A percentile compares a stretch with the other conserved stretches of the same genome.
Conservation (phyloP, 2,888 invertebrate species). For the Aspidapion aeneum region DNA sequence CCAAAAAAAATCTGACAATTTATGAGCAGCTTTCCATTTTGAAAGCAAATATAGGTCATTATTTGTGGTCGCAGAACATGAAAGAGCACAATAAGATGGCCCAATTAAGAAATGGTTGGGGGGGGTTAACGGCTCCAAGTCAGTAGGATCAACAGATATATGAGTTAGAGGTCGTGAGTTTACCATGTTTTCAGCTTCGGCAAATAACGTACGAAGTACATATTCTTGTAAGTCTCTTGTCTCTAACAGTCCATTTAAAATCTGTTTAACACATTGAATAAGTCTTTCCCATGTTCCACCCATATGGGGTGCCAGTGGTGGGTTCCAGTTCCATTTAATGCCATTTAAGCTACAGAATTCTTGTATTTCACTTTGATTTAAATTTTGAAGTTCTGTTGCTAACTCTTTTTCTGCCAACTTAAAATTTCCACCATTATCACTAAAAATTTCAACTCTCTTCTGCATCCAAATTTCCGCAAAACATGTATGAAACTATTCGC, state of each 20-base stretch:
- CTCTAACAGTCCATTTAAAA: not conserved
- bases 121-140: conserved; percentile 1
- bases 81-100: not conserved
- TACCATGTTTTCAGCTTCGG: not conserved
- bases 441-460: conserved; percentile 8
- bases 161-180: not conserved
- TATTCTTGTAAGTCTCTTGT: not conserved
- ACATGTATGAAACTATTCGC: too few species aligned
- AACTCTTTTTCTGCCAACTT: conserved; percentile 6
- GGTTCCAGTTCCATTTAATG: not conserved
- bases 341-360: not conserved
- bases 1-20: not conserved
- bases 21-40: conserved; percentile 8
- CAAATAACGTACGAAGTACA: not conserved
- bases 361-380: not conserved
- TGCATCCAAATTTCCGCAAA: too few species aligned
- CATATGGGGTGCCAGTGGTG: not conserved
- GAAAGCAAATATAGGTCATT: not conserved
- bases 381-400: not conserved
- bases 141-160: conserved; percentile 2
- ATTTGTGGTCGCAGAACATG: not conserved
- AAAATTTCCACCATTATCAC: conserved; percentile 15
- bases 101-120: conserved; percentile 6
- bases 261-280: not conserved
- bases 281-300: not conserved